phyloP scores from a whole-genome alignment of 2,113 vertebrate genomes.

The Hyaena hyaena region DNA sequence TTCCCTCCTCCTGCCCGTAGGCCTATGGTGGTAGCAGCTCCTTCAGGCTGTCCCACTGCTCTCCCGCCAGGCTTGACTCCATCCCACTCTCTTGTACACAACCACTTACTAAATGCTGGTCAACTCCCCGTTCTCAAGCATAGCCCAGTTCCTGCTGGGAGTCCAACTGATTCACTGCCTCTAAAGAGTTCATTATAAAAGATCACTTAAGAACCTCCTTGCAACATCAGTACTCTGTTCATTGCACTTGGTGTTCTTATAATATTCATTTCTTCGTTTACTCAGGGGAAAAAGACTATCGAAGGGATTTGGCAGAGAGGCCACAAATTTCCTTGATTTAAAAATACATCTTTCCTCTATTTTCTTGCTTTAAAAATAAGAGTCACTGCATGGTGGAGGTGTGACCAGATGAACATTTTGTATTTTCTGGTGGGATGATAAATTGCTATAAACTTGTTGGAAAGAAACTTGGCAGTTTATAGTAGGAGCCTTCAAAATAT shows the following conservation, averaged over 20 bases:
- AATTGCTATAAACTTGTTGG: not conserved
- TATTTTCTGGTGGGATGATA: not conserved
- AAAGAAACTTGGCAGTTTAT: slow-evolving; percentile 13
- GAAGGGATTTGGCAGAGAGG: not conserved
- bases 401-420: not conserved
- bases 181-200: not conserved
- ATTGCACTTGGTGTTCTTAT: not conserved
- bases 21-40: not conserved
- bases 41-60: not conserved
- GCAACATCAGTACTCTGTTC: not conserved
- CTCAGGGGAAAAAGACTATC: not conserved
- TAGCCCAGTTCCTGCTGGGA: not conserved
- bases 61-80: not conserved
- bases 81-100: not conserved
- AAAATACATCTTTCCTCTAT: not conserved
- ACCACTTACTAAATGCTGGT: not conserved
- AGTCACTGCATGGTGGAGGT: not conserved
- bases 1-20: not conserved
- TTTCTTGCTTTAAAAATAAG: slow-evolving; percentile 4
- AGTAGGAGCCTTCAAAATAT: not conserved
- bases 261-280: not conserved
- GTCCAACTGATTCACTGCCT: not conserved
- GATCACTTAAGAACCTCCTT: not conserved
- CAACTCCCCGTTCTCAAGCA: not conserved
- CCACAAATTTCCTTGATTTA: not conserved